Percentiles rank a stretch among this genome's conserved stretches.
These are phyloP conservation scores for Ernsta delagoae DNA, from an alignment of 2,888 invertebrate species.

Conservation along the genomic window DNA sequence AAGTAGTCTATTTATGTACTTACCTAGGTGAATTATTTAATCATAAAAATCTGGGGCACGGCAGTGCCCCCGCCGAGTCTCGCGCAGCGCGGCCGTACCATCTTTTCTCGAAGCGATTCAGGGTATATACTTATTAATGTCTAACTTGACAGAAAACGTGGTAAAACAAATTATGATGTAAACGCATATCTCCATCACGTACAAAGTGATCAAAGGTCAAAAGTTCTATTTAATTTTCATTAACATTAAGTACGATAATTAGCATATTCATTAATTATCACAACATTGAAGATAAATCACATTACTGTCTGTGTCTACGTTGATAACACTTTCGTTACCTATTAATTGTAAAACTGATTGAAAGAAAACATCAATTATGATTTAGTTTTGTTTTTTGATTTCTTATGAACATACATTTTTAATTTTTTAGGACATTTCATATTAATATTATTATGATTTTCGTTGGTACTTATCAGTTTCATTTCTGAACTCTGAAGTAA, in stretches of 20 bases:
- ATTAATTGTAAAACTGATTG: constrained; percentile 2
- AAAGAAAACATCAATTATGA: not conserved
- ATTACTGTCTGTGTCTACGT: not conserved
- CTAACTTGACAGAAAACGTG: not conserved
- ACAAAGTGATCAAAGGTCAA: constrained; percentile 50
- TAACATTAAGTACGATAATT: constrained; percentile 45
- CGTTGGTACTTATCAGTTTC: too few relatives aligned
- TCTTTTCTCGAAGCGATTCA: too few relatives aligned
- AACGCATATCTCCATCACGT: constrained; percentile 38
- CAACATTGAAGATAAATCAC: constrained; percentile 4
- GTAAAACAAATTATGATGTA: constrained; percentile 35
- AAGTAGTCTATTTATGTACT: too few relatives aligned
- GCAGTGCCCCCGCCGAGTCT: too few relatives aligned
- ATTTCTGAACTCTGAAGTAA: too few relatives aligned
- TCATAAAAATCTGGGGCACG: too few relatives aligned
- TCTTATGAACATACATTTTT: too few relatives aligned
- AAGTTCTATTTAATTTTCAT: constrained; percentile 54
- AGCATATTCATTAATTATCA: constrained; percentile 26
- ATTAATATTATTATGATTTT: too few relatives aligned
- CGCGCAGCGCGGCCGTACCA: too few relatives aligned
- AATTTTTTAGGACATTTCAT: too few relatives aligned
- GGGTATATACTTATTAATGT: not conserved
- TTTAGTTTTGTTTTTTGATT: not conserved
- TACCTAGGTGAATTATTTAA: too few relatives aligned
- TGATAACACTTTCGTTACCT: constrained; percentile 1